phyloP scores from a whole-genome alignment of 1,140 invertebrate genomes.

The Pogonomyrmex barbatus region DNA sequence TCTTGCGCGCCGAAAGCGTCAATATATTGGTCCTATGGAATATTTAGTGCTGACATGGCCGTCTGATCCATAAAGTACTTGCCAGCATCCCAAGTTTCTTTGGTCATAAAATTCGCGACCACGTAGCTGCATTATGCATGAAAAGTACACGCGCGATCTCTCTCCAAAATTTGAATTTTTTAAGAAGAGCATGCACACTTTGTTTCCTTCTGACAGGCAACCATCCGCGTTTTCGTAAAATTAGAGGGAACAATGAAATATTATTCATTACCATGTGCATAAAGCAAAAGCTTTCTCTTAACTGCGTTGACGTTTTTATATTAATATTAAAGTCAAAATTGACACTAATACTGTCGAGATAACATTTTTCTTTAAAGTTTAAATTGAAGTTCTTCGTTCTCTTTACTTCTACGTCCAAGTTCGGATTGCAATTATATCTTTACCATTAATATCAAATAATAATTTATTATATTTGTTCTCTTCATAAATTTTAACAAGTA shows the following conservation, averaged over 20 bases:
- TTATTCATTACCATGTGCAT: background rate
- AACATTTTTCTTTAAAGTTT: slow-evolving; percentile 9
- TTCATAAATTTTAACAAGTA: background rate
- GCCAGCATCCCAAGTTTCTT: slow-evolving; percentile 4
- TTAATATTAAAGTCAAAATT: background rate
- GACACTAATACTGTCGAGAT: background rate
- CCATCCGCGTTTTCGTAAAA: slow-evolving; percentile 9
- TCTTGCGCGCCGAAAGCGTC: background rate
- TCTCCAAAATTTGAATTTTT: background rate
- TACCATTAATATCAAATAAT: slow-evolving; percentile 8
- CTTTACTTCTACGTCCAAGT: background rate
- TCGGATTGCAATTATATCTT: background rate
- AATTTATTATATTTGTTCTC: background rate
- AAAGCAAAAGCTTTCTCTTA: background rate
- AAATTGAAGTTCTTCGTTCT: background rate
- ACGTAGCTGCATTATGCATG: background rate
- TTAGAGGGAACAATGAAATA: slow-evolving; percentile 16
- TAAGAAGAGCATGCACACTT: background rate
- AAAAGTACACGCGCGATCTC: background rate
- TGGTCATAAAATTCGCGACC: slow-evolving; percentile 37
- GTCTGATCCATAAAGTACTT: slow-evolving; percentile 14
- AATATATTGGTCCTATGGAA: slow-evolving; percentile 13
- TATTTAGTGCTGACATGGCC: background rate
- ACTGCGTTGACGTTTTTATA: background rate
- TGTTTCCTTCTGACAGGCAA: background rate